phyloP scores from a whole-genome alignment of 2,113 vertebrate genomes.

The Ciconia stormi region DNA sequence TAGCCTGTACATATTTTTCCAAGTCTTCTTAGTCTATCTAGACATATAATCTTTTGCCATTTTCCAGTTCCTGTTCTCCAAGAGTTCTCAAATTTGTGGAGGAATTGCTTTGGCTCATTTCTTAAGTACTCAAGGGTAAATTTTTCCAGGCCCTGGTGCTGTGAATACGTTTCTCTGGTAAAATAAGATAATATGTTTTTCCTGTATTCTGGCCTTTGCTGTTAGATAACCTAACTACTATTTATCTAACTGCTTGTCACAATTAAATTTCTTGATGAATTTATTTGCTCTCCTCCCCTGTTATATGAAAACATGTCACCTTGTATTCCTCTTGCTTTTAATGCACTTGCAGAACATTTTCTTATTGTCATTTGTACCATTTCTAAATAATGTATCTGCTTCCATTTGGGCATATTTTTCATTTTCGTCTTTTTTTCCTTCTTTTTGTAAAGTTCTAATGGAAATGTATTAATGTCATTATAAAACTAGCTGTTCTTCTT shows the following conservation, averaged over 20 bases:
- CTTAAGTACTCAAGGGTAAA: neutral
- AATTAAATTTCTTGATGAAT: neutral
- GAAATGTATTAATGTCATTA: neutral
- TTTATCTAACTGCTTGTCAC: neutral
- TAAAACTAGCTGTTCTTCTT: neutral
- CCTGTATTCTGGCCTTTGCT: neutral
- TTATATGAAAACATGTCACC: neutral
- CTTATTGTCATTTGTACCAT: neutral
- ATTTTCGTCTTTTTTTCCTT: neutral
- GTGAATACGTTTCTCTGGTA: neutral
- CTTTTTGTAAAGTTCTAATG: neutral
- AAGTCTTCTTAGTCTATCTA: neutral
- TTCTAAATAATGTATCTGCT: neutral
- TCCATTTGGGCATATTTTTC: neutral
- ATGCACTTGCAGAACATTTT: neutral
- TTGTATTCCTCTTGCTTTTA: neutral
- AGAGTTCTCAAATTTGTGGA: neutral
- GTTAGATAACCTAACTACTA: neutral
- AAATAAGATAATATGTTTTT: neutral
- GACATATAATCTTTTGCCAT: neutral
- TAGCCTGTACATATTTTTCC: neutral
- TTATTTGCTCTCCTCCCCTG: neutral
- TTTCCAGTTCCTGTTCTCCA: neutral
- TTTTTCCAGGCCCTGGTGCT: neutral
- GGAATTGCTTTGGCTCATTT: neutral